phyloP scores from a whole-genome alignment of 2,113 vertebrate genomes.

The Oreotrochilus melanogaster region DNA sequence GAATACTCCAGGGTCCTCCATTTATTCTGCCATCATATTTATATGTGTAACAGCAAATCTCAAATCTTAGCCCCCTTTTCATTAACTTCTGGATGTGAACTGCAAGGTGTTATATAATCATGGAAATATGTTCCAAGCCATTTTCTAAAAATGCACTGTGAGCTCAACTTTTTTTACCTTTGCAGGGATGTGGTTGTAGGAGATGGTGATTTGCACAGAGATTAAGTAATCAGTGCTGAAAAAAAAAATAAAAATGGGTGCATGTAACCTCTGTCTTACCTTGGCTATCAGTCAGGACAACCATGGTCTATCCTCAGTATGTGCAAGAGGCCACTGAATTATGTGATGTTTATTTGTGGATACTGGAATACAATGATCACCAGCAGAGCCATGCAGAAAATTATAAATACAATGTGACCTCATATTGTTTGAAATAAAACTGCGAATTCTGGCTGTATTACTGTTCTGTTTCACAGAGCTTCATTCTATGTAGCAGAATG shows the following conservation, averaged over 20 bases:
- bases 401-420: background rate
- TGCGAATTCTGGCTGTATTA: background rate
- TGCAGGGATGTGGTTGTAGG: background rate
- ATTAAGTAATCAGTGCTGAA: background rate
- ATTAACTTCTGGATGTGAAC: conserved; percentile 20
- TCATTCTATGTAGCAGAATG: background rate
- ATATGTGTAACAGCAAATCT: conserved; percentile 5
- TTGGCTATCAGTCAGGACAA: background rate
- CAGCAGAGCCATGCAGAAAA: background rate
- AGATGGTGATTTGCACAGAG: background rate
- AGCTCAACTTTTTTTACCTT: background rate
- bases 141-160: background rate
- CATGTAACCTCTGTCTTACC: background rate
- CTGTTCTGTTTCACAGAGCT: background rate
- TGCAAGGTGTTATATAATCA: background rate
- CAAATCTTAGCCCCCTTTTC: background rate
- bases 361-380: background rate
- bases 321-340: background rate
- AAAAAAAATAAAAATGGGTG: background rate
- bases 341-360: background rate
- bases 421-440: background rate
- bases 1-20: background rate
- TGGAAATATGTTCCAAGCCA: background rate
- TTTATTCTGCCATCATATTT: background rate
- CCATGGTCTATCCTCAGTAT: background rate